Base-by-base conservation (phyloP, 2,888 invertebrate genomes). In the Coenonympha arcania region DNA sequence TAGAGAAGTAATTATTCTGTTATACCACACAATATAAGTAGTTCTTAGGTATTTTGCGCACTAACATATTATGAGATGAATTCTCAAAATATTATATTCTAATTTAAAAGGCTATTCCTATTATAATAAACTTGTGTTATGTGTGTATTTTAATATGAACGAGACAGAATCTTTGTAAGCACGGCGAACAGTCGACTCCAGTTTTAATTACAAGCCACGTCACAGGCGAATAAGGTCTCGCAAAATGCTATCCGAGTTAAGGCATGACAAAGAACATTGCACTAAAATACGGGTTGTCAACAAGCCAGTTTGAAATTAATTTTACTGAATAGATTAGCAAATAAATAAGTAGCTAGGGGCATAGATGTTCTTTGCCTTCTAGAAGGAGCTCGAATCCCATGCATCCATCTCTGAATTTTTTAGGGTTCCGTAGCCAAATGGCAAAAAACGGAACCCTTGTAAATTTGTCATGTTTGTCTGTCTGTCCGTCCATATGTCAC, bases 221-320 rank as follows among this genome's bases (percentile, higher is more conserved):
- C 24, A 16, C 37, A 56, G 52, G 59, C 59, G 65, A 51, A 56
- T 48, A 56, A 33, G 42, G 44, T 48, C 41, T 48, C 53, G 36
- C 48, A 57, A 57, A 62, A 57, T 50, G 53, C 40, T 55, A 54
- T 58, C 54, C 54, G 49, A 56, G 48, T 50, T 52, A 46, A 61
- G 62, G 65, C 65, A 65, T 65, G 61, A 60, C 57, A 56, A 54
- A 50, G 49, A 51, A 55, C 56, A 55, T 57, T 55, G 24, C 61
- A 60, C 62, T 58, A 59, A 58, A 60, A 69, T 66, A 63, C 61
- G 62, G 62, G 53, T 56, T 46, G 62, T 57, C 54, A 55, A 70
- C 69, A 73, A 63, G 9, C 9, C 8, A 20, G n/a, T 20, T 20
- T 20, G 11, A 11, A 20, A 20, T 19, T 11, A 11, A 20, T n/a